These are phyloP conservation scores for Philhelius pedissequus DNA, from an alignment of 2,888 invertebrate genomes.

Conservation along the genomic window DNA sequence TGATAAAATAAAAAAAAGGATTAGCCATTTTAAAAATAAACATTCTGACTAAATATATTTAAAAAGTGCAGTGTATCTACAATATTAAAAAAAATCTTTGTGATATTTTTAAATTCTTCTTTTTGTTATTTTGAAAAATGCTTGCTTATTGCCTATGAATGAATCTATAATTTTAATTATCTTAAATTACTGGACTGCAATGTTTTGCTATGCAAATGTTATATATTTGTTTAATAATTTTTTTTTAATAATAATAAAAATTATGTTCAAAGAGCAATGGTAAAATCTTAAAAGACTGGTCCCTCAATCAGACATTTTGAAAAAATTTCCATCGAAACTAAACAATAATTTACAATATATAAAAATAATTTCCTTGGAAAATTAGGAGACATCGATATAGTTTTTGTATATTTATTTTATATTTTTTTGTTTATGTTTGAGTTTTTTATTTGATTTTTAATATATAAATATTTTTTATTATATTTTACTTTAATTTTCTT, in stretches of 20 bases:
- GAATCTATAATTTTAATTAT: neutral
- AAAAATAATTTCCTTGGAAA: slow-evolving; percentile 65
- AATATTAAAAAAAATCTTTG: neutral
- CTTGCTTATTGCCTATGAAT: neutral
- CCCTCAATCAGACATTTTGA: slow-evolving; percentile 80
- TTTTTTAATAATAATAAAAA: neutral
- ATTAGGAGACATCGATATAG: slow-evolving; percentile 67
- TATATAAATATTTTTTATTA: slow-evolving; percentile 12
- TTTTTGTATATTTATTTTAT: slow-evolving; percentile 65
- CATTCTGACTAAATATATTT: too few species aligned
- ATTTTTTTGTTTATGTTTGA: slow-evolving; percentile 66
- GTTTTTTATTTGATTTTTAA: slow-evolving; percentile 62
- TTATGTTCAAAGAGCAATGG: slow-evolving; percentile 76
- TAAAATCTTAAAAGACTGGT: slow-evolving; percentile 80
- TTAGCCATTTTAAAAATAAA: too few species aligned
- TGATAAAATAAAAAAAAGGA: too few species aligned
- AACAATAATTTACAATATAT: slow-evolving; percentile 67
- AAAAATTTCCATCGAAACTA: slow-evolving; percentile 74
- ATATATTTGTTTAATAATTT: neutral
- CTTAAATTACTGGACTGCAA: neutral
- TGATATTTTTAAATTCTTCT: neutral
- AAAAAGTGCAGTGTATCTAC: neutral
- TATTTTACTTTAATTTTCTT: slow-evolving; percentile 2
- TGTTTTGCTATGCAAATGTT: neutral
- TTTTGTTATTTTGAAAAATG: neutral